A percentile compares a stretch with the other conserved stretches of the same genome.
Evolutionary conservation across 2,797 vertebrate species (phyloP).

Genomic region (Rhabdomys pumilio): DNA sequence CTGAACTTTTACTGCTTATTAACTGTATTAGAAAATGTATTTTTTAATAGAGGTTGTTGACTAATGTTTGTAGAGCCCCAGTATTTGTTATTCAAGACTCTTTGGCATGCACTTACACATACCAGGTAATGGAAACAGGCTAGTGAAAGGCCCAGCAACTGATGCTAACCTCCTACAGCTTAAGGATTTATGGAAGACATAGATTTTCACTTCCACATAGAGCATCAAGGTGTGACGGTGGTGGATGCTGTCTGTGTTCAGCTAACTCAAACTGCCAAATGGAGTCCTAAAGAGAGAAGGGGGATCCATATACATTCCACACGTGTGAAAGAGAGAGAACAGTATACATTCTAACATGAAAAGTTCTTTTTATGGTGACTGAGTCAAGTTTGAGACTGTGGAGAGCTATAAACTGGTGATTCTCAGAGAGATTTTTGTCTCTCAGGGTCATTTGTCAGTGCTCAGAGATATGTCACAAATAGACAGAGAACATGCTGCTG

Average conservation of each 20-base stretch:
- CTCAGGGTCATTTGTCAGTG: not conserved
- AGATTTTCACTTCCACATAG: not conserved
- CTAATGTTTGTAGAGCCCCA: conserved; percentile 21
- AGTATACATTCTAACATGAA: not conserved
- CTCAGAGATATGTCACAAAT: not conserved
- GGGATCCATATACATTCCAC: not conserved
- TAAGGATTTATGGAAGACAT: not conserved
- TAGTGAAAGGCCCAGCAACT: not conserved
- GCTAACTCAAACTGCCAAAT: not conserved
- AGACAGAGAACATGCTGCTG: not conserved
- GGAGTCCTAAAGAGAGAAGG: not conserved
- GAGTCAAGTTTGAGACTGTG: not conserved
- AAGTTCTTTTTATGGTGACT: not conserved
- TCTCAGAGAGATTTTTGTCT: not conserved
- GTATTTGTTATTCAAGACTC: conserved; percentile 19
- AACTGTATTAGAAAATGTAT: not conserved
- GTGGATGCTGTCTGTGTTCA: not conserved
- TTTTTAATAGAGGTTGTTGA: not conserved
- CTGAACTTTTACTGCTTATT: conserved; percentile 46
- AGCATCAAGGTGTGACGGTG: accelerated
- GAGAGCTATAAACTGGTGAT: not conserved
- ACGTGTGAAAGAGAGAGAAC: not conserved
- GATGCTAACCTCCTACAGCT: not conserved
- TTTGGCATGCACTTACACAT: not conserved
- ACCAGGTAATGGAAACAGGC: not conserved